Conservation (phyloP, 2,888 invertebrate species). For the Drosophila parthenogenetica region DNA sequence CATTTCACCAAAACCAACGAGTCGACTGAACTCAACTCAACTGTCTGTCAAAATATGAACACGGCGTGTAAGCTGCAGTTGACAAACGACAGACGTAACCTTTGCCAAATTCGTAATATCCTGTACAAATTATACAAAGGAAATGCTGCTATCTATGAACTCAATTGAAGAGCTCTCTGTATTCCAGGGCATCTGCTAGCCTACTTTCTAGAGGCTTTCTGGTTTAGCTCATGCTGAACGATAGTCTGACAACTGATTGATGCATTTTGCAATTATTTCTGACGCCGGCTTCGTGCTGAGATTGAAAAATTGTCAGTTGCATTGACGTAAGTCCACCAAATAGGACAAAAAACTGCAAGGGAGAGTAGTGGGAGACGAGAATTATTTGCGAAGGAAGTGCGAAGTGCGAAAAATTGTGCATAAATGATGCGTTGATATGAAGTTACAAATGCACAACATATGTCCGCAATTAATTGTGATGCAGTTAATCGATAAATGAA, state of each 20-base stretch:
- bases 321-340: conserved; percentile 52
- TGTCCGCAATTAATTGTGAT: conserved; percentile 20
- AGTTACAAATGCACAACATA: conserved; percentile 7
- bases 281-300: conserved; percentile 68
- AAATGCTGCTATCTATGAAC: no score
- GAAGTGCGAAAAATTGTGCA: conserved; percentile 47
- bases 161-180: no score
- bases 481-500: conserved; percentile 39
- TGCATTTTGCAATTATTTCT: conserved; percentile 81
- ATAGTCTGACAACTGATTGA: conserved; percentile 77
- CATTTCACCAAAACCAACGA: neutral
- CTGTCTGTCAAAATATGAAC: conserved; percentile 45
- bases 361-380: neutral
- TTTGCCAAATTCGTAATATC: conserved; percentile 17
- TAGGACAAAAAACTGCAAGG: conserved; percentile 3
- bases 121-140: neutral
- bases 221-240: conserved; percentile 36
- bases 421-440: conserved; percentile 36
- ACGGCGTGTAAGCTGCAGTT: conserved; percentile 34
- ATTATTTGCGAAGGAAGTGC: conserved; percentile 16
- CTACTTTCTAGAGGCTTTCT: conserved; percentile 2
- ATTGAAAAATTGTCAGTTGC: conserved; percentile 79
- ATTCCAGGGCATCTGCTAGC: conserved; percentile 1
- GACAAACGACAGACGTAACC: conserved; percentile 40
- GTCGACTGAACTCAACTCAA: conserved; percentile 3